phyloP scores from a whole-genome alignment of 2,113 vertebrate species.

The Sclerurus mexicanus region DNA sequence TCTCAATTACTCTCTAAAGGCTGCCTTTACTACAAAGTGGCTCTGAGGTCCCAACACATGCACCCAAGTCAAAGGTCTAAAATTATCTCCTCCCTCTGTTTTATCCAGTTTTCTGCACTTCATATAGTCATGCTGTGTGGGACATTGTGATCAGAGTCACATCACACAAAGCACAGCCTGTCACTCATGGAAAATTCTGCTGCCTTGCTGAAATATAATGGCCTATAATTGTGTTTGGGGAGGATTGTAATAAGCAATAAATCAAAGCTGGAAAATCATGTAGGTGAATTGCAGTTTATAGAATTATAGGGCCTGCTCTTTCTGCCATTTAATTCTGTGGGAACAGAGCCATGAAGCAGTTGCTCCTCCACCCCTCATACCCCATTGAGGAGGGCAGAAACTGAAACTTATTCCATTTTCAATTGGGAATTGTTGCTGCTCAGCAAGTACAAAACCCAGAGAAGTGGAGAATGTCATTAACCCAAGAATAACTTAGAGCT shows the following conservation, averaged over 20 bases:
- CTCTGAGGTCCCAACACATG: background rate
- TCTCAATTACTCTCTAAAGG: background rate
- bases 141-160: background rate
- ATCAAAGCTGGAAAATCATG: background rate
- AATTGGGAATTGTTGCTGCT: background rate
- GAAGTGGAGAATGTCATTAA: background rate
- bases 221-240: background rate
- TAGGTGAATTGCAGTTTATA: conserved; percentile 16
- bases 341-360: background rate
- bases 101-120: background rate
- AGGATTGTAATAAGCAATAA: background rate
- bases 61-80: background rate
- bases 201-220: conserved; percentile 11
- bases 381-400: background rate
- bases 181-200: background rate
- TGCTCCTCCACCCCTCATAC: background rate
- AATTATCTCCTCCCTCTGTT: background rate
- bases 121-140: background rate
- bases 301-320: conserved; percentile 18
- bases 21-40: background rate
- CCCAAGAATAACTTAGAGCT: background rate
- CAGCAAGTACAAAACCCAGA: background rate
- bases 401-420: background rate
- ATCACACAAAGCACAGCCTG: background rate
- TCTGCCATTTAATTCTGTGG: background rate